Base-by-base conservation (phyloP, 2,797 vertebrate genomes). In the Gastrophryne carolinensis region DNA sequence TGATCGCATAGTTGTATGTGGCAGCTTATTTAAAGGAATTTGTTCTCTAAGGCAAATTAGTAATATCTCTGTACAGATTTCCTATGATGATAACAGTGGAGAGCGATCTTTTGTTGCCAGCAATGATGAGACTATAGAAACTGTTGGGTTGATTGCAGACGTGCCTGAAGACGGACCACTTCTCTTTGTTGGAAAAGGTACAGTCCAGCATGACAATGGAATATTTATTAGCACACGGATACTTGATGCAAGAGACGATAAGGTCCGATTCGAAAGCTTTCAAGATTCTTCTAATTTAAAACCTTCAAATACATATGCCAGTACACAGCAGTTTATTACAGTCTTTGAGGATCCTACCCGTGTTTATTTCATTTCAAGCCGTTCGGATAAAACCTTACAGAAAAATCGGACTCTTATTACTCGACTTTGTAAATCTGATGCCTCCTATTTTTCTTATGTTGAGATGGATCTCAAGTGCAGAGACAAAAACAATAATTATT, bases 141-240 rank as follows among this genome's bases (percentile, higher is more conserved):
- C 96, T 0, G 97, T 98, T 73, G 96, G 94, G 3, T 85, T 99
- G 72, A 94, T 98, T 87, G 94, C 94, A n/a, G 89, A 80, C 4
- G 86, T 77, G 72, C 4, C 21, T 57, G 72, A 80, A 49, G 0
- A 73, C 53, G 0, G 80, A 79, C 0, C 91, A 17, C 94, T 97
- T 80, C 92, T 99, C 67, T 89, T 98, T 19, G 95, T 99, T 49
- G 97, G 94, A 26, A 99, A 98, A 81, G 96, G 96, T 84, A 96
- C 97, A 0, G 95, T 95, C 39, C 89, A 86, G 11, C 84, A 92
- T 1, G 96, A 98, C 85, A 97, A 94, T 2, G 90, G 95, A 2
- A 94, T 98, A 82, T 94, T 98, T 56, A 96, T 98, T 80, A 98
- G 95, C 86, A 98, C 96, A 1, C 91, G 95, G n/a, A 95, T 98